phyloP scores from a whole-genome alignment of 2,888 invertebrate genomes.

The Dyspetes luteomarginatus region DNA sequence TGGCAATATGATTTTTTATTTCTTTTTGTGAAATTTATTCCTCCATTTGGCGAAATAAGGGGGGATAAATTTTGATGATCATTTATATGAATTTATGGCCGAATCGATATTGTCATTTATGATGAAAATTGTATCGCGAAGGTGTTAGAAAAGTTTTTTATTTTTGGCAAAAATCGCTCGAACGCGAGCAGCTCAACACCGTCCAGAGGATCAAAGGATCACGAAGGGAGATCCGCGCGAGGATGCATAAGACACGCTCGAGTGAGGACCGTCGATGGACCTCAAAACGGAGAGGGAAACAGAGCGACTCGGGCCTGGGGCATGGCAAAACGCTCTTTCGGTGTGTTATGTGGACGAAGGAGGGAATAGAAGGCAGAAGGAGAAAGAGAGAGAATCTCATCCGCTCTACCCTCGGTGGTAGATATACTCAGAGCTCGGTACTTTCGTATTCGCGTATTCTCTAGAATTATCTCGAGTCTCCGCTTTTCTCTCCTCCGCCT shows the following conservation, averaged over 20 bases:
- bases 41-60: no score
- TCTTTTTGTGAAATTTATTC: no score
- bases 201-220: slow-evolving; percentile 31
- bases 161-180: background rate
- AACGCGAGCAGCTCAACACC: background rate
- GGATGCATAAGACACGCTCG: background rate
- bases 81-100: no score
- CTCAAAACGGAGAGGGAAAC: background rate
- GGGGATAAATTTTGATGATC: no score
- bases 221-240: slow-evolving; percentile 1
- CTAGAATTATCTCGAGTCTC: slow-evolving; percentile 40
- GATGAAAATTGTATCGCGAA: no score
- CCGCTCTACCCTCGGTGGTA: background rate
- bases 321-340: background rate
- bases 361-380: background rate
- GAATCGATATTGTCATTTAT: no score
- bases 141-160: no score
- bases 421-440: background rate
- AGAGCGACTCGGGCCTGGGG: slow-evolving; percentile 36
- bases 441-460: slow-evolving; percentile 39
- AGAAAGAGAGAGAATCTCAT: background rate
- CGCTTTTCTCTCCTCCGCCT: background rate
- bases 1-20: no score
- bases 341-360: no score
- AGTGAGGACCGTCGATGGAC: slow-evolving; percentile 1